Percentiles rank a stretch among this genome's conserved stretches.
Conservation (phyloP, 2,113 vertebrate genomes). For the human region DNA sequence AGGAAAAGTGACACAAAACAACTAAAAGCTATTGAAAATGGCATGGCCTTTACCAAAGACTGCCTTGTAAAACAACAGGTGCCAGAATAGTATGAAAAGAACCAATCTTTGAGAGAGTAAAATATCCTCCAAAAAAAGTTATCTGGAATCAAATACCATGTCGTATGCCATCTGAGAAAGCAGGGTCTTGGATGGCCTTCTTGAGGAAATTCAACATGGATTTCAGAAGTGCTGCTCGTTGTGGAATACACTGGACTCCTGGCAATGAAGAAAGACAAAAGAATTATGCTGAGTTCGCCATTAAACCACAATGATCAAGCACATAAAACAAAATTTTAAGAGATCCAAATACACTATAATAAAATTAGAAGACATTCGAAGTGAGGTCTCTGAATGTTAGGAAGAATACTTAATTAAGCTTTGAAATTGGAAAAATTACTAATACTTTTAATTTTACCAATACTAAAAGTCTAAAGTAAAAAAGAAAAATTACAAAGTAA, state of each 20-base stretch:
- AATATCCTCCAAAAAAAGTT: neutral
- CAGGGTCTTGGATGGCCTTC: conserved; percentile 97
- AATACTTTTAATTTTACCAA: neutral
- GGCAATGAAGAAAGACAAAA: neutral
- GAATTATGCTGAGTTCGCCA: conserved; percentile 14
- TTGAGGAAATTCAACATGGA: conserved; percentile 99
- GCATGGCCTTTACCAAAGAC: neutral
- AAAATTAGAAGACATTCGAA: conserved; percentile 36
- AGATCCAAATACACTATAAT: neutral
- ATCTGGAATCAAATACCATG: conserved; percentile 87
- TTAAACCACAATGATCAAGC: neutral
- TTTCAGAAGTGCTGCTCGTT: conserved; percentile 95
- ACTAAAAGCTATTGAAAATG: conserved; percentile 44
- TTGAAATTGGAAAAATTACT: conserved; percentile 35
- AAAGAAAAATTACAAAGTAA: conserved; percentile 19
- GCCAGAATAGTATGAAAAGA: neutral
- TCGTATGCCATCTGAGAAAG: conserved; percentile 96
- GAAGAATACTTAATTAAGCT: conserved; percentile 25
- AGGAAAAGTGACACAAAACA: conserved; percentile 20
- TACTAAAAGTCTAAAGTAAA: conserved; percentile 23
- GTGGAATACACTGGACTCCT: conserved; percentile 98
- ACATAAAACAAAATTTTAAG: conserved; percentile 36
- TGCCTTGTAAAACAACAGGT: neutral
- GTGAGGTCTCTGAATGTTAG: conserved; percentile 2
- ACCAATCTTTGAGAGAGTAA: neutral